These are phyloP conservation scores for Liolophura sinensis DNA, from an alignment of 1,140 invertebrate genomes.

Conservation along the genomic window DNA sequence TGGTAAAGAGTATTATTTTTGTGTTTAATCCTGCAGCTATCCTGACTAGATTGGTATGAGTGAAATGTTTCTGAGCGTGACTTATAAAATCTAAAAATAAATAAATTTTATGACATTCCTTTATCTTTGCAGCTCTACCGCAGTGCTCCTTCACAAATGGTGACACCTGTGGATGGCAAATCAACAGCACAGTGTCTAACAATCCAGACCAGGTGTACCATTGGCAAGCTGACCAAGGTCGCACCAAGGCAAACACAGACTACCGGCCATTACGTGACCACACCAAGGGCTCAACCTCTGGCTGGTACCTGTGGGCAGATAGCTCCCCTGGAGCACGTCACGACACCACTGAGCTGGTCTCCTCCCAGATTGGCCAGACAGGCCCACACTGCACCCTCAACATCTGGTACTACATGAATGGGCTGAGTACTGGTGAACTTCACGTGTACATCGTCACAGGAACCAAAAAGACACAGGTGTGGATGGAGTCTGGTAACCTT, in stretches of 20 bases:
- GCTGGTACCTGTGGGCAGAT: conserved; percentile 37
- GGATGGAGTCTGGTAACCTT: conserved; percentile 23
- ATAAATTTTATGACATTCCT: too few species aligned
- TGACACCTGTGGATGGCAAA: conserved; percentile 31
- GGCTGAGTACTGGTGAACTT: conserved; percentile 29
- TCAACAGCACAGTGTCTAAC: conserved; percentile 9
- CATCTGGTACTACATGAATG: conserved; percentile 43
- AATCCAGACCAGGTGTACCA: conserved; percentile 24
- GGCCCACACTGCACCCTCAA: conserved; percentile 38
- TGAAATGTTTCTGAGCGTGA: not conserved
- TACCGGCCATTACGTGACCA: conserved; percentile 20
- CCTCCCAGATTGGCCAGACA: conserved; percentile 33
- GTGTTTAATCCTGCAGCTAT: not conserved
- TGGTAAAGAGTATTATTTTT: not conserved
- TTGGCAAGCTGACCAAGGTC: conserved; percentile 32
- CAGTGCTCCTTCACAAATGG: conserved; percentile 31
- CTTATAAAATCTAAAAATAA: too few species aligned
- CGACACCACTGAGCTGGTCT: conserved; percentile 28
- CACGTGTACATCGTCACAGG: conserved; percentile 26
- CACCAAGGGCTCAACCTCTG: conserved; percentile 10
- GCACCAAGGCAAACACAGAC: conserved; percentile 6
- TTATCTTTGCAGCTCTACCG: conserved; percentile 13
- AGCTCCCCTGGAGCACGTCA: conserved; percentile 25
- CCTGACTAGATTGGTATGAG: not conserved
- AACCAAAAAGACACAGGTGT: conserved; percentile 22